Evolutionary conservation across 2,113 vertebrate genomes (phyloP).

Genomic region (Tragelaphus buxtoni): DNA sequence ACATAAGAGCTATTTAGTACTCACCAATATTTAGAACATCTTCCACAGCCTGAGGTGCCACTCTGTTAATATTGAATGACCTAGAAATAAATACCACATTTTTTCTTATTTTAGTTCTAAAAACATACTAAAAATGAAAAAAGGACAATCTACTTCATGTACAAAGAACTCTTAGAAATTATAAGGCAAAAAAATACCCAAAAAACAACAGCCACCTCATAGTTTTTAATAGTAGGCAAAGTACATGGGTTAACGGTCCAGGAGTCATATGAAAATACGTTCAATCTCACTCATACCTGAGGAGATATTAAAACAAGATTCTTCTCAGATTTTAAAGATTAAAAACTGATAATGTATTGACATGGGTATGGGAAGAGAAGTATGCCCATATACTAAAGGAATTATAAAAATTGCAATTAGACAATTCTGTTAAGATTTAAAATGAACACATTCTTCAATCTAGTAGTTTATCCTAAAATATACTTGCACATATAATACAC

Average conservation of each 20-base stretch:
- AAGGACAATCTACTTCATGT: background rate
- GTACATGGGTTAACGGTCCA: background rate
- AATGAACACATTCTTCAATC: background rate
- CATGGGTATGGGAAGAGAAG: background rate
- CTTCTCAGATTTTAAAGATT: background rate
- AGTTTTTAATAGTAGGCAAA: background rate
- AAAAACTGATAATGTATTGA: background rate
- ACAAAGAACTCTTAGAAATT: slow-evolving; percentile 5
- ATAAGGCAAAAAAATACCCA: background rate
- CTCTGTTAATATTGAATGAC: slow-evolving; percentile 99
- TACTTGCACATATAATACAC: background rate
- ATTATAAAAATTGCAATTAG: background rate
- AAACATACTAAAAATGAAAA: slow-evolving; percentile 26
- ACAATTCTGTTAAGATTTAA: slow-evolving; percentile 18
- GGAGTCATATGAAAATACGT: background rate
- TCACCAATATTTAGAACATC: slow-evolving; percentile 93
- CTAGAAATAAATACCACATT: slow-evolving; percentile 78
- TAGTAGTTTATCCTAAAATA: background rate
- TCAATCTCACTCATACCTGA: background rate
- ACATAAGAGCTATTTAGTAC: slow-evolving; percentile 62
- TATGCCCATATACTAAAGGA: background rate
- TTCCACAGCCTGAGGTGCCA: slow-evolving; percentile 91
- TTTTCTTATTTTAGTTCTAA: slow-evolving; percentile 32
- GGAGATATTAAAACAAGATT: background rate
- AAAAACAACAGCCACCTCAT: background rate